phyloP scores from a whole-genome alignment of 2,113 vertebrate species.

The Hippoglossus stenolepis region DNA sequence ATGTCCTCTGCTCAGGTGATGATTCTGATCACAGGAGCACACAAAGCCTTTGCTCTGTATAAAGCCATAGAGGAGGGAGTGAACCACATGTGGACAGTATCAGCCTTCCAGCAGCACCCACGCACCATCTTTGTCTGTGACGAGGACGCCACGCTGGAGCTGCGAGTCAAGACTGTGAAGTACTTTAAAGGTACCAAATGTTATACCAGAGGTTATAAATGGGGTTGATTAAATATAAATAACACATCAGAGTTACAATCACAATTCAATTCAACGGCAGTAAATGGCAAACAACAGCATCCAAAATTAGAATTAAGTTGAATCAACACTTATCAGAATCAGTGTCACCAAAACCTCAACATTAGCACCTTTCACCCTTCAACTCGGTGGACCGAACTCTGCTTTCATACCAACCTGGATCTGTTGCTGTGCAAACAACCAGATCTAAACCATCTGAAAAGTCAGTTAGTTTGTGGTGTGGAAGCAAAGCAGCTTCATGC shows the following conservation, averaged over 20 bases:
- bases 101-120: constrained; percentile 96
- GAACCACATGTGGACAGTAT: constrained; percentile 98
- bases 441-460: no score
- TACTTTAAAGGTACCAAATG: constrained; percentile 90
- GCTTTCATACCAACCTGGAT: no score
- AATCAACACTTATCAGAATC: no score
- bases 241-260: neutral
- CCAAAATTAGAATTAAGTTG: no score
- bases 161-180: constrained; percentile 94
- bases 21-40: constrained; percentile 95
- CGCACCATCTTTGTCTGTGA: constrained; percentile 91
- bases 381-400: no score
- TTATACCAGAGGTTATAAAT: no score
- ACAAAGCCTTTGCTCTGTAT: constrained; percentile 95
- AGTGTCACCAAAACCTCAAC: no score
- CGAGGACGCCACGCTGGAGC: constrained; percentile 94
- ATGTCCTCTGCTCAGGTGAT: constrained; percentile 86
- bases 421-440: no score
- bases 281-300: neutral
- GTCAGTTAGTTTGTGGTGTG: no score
- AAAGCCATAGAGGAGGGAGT: constrained; percentile 97
- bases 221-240: no score
- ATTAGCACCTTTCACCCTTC: no score
- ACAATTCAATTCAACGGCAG: neutral
- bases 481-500: no score